Base-by-base conservation (phyloP, 2,797 vertebrate genomes). In the Muraenolepis orangiensis region DNA sequence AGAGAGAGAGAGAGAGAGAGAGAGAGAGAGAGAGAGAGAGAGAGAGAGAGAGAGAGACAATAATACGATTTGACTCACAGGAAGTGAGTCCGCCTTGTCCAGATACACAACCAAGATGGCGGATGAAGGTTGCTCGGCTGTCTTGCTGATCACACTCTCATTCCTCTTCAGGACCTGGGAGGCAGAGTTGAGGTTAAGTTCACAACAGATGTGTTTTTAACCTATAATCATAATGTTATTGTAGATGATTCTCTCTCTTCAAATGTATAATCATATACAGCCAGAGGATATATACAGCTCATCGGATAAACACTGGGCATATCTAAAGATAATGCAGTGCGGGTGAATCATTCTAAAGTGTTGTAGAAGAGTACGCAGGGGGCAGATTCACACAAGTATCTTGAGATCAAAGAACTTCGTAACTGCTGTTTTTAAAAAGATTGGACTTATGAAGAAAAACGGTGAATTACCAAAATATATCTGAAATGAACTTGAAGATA, bases 1-100 rank as follows among this genome's bases (percentile, higher is more conserved):
- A 57, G 51, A 38, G 36, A 38, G 32, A 34, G 32, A 34, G 32
- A 34, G 32, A 34, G 32, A 34, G 32, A 34, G 32, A 34, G 32
- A 34, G 32, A 34, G 32, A 34, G 32, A 34, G 32, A 34, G 32
- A 34, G 32, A 34, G 32, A 34, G 32, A 34, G 32, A 34, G 32
- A 34, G 32, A 34, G 32, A 34, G 36, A 38, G 36, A 38, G 36
- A 11, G 36, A 38, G n/a, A n/a, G n/a, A 57, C n/a, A 23, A 57
- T 57, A 11, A 57, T 57, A 57, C n/a, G 20, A 28, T 73, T 29
- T 82, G 83, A 96, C 97, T 96, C 91, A 98, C 97, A n/a, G 96
- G 97, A 85, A 98, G 95, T 1, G 95, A 95, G 85, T 97, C 95
- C n/a, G 96, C 97, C 70, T 94, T 94, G 82, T 98, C 97, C 87